Evolutionary conservation across 2,797 vertebrate species (phyloP).

Genomic region (Siniperca scherzeri): DNA sequence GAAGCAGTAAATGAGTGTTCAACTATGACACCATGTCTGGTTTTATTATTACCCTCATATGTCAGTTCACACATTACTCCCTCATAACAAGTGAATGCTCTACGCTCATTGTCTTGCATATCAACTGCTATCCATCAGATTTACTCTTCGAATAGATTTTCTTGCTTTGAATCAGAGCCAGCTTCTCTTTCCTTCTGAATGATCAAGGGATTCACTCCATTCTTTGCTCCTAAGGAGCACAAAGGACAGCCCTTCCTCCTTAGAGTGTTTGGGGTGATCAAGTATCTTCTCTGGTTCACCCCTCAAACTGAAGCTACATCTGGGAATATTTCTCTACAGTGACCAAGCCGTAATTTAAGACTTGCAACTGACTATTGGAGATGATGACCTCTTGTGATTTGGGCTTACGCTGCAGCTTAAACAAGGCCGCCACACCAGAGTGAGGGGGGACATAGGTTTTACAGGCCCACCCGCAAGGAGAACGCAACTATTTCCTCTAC

Average conservation of each 20-base stretch:
- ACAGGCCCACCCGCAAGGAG: slow-evolving; percentile 77
- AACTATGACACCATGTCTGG: slow-evolving; percentile 75
- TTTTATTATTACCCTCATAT: slow-evolving; percentile 77
- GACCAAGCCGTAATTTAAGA: slow-evolving; percentile 73
- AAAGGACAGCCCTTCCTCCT: slow-evolving; percentile 40
- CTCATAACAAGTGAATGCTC: slow-evolving; percentile 49
- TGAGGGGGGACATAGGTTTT: slow-evolving; percentile 63
- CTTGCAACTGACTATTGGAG: slow-evolving; percentile 62
- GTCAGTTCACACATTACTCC: slow-evolving; percentile 70
- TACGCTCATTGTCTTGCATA: slow-evolving; percentile 49
- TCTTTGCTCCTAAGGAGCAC: slow-evolving; percentile 35
- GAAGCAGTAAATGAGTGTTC: slow-evolving; percentile 71
- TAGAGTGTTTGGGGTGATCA: slow-evolving; percentile 53
- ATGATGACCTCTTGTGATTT: slow-evolving; percentile 77
- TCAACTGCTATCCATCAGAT: slow-evolving; percentile 38
- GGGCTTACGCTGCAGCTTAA: slow-evolving; percentile 72
- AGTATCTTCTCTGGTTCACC: slow-evolving; percentile 58
- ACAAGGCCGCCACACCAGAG: slow-evolving; percentile 67
- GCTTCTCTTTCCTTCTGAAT: slow-evolving; percentile 36
- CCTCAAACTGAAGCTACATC: slow-evolving; percentile 65
- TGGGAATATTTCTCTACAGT: slow-evolving; percentile 73
- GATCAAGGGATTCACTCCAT: slow-evolving; percentile 55
- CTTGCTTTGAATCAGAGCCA: slow-evolving; percentile 46
- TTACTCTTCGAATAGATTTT: slow-evolving; percentile 31
- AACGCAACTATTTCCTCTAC: slow-evolving; percentile 81